Evolutionary conservation across 2,113 vertebrate species (phyloP), one percentile per base, ranked within the genome.

Genomic region (Microtus richardsoni): DNA sequence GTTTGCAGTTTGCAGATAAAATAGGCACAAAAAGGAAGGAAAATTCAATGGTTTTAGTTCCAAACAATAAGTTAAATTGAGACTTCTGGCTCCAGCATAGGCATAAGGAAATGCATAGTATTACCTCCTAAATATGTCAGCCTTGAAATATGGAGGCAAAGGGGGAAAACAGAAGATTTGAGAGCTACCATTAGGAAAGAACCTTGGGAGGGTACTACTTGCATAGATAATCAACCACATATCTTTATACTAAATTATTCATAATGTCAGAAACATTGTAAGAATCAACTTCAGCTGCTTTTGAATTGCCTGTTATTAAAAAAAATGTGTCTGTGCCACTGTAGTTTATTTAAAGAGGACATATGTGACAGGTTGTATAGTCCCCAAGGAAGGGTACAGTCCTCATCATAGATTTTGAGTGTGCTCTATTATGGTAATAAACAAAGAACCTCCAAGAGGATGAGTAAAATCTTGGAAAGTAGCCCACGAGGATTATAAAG

Each of bases 171-270:
- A 21, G 16, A 66, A 73, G 10, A 24, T 36, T 82, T 78, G 28
- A 95, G 44, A 84, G 17, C 68, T 85, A 44, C 19, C 58, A 89
- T 92, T 94, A 86, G 41, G 83, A 91, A 84, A 84, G 33, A 91
- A 9, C 7, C 36, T 71, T 77, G 89, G 87, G 41, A 83, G 73
- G 26, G n/a, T 91, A 14, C 39, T 91, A 30, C 28, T 64, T 39
- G 10, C 6, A 47, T 93, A 14, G 41, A 17, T 82, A 49, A 89
- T 36, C 88, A 52, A 71, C 36, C 58, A 73, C 39, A 75, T 44
- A 58, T 1, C 24, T 94, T 74, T 83, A 8, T 70, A 24, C 17
- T n/a, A 12, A 95, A 60, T 66, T 89, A 77, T 70, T 89, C 87
- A 5, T 95, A 78, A 83, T 92, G 9, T 39, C 36, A 39, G 86